Evolutionary conservation across 2,113 vertebrate species (phyloP), one percentile per base, ranked within the genome.

Genomic region (Leiothrix lutea): DNA sequence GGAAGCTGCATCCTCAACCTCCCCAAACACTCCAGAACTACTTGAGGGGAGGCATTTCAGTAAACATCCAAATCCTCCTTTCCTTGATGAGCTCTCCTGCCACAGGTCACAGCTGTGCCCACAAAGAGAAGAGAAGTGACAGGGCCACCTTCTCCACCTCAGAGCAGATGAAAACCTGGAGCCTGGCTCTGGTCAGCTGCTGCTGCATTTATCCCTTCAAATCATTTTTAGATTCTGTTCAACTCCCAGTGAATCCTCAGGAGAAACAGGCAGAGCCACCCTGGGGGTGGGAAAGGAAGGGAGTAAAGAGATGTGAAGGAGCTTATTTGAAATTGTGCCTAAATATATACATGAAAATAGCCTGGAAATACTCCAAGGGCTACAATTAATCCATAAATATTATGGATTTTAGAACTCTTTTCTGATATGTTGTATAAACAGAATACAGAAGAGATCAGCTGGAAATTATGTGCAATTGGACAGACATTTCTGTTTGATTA

Each of bases 351-450:
- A 94, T 70, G 57, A 48, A 82, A 97, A 96, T 85, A 95, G 66
- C 60, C 69, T 95, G 94, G 84, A 92, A 95, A 92, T n/a, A 19
- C 66, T 95, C 90, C 88, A 92, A 94, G 75, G 80, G 84, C 95
- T 92, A 64, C 75, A 96, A 95, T 93, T 94, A 97, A 89, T 87
- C 95, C 92, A 54, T 93, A 95, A 96, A 95, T 87, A 97, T 79
- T 53, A 88, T 14, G 36, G 51, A 82, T 85, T 92, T 96, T 87
- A 72, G 44, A 97, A 87, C 87, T 94, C 75, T 10, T 66, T 36
- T 36, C 31, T 54, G 89, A 64, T 73, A 73, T 14, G 22, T 45
- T 95, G 92, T 81, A 80, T 44, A 87, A 94, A 95, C 91, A 97
- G 42, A 95, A 81, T 0, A 79, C 86, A 95, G 54, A 86, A 72